phyloP scores from a whole-genome alignment of 2,113 vertebrate species.

The Nematolebias whitei region DNA sequence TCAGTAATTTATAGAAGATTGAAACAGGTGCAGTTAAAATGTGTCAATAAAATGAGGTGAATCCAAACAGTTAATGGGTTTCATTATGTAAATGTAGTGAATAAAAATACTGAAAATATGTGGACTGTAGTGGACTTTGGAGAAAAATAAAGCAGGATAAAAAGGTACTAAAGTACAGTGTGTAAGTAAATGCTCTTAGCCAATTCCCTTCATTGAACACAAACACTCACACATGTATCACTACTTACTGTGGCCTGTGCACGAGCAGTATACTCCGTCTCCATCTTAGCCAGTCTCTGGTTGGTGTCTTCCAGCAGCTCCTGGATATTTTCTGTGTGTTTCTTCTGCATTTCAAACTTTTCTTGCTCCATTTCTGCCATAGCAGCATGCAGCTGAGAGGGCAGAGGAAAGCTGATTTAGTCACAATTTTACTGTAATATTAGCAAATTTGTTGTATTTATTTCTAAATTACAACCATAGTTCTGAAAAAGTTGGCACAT shows the following conservation, averaged over 20 bases:
- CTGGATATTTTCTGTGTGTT: conserved; percentile 89
- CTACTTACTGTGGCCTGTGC: conserved; percentile 84
- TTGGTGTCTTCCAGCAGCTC: conserved; percentile 91
- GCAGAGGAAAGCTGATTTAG: conserved; percentile 24
- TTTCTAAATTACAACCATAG: no score
- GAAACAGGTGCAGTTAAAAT: no score
- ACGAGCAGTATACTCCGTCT: conserved; percentile 84
- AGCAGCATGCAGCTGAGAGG: conserved; percentile 83
- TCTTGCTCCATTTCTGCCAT: conserved; percentile 91
- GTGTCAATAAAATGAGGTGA: background rate
- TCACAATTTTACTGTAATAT: background rate
- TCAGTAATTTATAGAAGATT: no score
- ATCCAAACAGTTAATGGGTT: background rate
- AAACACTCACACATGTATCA: background rate
- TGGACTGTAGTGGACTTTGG: background rate
- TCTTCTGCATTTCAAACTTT: conserved; percentile 89
- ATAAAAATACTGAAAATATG: background rate
- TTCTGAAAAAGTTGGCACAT: no score
- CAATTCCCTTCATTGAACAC: background rate
- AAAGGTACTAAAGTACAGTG: background rate
- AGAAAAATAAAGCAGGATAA: background rate
- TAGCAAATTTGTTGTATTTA: no score
- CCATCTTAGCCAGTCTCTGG: conserved; percentile 86
- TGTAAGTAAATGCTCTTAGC: background rate
- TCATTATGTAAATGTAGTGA: no score